Base-by-base conservation (phyloP, 1,140 invertebrate species). In the Trigoniulus corallinus region DNA sequence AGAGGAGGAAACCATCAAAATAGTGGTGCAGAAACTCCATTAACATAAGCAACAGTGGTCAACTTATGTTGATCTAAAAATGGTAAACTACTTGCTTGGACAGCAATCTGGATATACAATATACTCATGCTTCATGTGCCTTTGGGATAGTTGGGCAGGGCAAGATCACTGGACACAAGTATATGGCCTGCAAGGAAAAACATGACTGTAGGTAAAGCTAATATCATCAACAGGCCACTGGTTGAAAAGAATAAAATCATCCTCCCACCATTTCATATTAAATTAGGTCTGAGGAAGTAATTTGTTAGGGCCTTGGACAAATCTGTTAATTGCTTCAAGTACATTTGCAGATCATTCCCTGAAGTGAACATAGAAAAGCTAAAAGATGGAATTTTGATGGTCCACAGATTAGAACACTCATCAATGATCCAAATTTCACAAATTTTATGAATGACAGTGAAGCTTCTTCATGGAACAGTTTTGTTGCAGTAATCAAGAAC, bases 91-190 rank as follows among this genome's bases (percentile, higher is more conserved):
- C 51, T 29, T 54, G 50, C 22, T 57, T 15, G 53, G 53, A n/a
- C 50, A 57, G 27, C 56, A 60, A 37, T 4, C 12, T 12, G 56
- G 54, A 20, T 60, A 39, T 37, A 59, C 51, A 29, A 58, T 58
- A 40, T 51, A 51, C 42, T 54, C 34, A 1, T 60, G 58, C 22
- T 58, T 56, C 53, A 29, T 61, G 10, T 61, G 56, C 37, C 46
- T 50, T 47, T 57, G 57, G 56, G 59, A 61, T 44, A 54, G 57
- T 48, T 21, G 53, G 43, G 55, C 44, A 23, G 50, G 50, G 40
- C 26, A 27, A 18, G 18, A 45, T 27, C 57, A 59, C 27, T 59
- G 50, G n/a, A 48, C 26, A 20, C 44, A 53, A 47, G 57, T 48
- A 51, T 58, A 21, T 58, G 48, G 56, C 34, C 56, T 24, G 26